Conservation (phyloP, 2,888 invertebrate genomes). For the Bellardia pandia region DNA sequence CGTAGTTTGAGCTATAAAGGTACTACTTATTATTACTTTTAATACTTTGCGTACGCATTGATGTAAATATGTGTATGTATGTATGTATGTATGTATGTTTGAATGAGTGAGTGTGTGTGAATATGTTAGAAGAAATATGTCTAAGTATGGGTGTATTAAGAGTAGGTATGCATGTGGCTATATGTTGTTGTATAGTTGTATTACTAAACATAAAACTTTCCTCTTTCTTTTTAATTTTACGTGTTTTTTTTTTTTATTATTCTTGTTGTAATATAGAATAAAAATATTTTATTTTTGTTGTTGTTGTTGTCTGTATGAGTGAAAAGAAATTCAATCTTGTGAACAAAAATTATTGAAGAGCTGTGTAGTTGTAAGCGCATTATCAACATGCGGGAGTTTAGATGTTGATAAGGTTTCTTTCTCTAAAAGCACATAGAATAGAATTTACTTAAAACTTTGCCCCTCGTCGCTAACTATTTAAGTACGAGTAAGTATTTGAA, state of each 20-base stretch:
- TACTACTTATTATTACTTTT: constrained; percentile 82
- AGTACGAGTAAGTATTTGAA: not conserved
- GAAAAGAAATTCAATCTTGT: constrained; percentile 59
- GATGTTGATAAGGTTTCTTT: constrained; percentile 65
- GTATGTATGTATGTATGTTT: no score
- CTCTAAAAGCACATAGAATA: constrained; percentile 35
- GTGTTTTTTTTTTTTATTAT: constrained; percentile 17
- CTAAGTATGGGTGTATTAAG: constrained; percentile 24
- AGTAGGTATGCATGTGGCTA: constrained; percentile 19
- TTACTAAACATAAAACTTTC: constrained; percentile 63
- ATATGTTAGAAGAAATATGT: constrained; percentile 18
- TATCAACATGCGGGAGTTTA: constrained; percentile 66
- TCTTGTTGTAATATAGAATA: constrained; percentile 52
- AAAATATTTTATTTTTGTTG: constrained; percentile 41
- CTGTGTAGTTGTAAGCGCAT: constrained; percentile 63
- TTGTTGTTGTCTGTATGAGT: constrained; percentile 25
- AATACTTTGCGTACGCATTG: constrained; percentile 77
- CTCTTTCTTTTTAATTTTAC: constrained; percentile 63
- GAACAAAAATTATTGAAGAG: constrained; percentile 59
- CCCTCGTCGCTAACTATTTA: not conserved
- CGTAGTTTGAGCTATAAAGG: constrained; percentile 77
- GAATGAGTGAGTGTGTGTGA: constrained; percentile 14
- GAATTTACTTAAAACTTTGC: constrained; percentile 41
- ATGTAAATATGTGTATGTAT: not conserved
- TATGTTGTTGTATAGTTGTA: constrained; percentile 15